Evolutionary conservation across 2,797 vertebrate species (phyloP).

Genomic region (Glossophaga mutica): DNA sequence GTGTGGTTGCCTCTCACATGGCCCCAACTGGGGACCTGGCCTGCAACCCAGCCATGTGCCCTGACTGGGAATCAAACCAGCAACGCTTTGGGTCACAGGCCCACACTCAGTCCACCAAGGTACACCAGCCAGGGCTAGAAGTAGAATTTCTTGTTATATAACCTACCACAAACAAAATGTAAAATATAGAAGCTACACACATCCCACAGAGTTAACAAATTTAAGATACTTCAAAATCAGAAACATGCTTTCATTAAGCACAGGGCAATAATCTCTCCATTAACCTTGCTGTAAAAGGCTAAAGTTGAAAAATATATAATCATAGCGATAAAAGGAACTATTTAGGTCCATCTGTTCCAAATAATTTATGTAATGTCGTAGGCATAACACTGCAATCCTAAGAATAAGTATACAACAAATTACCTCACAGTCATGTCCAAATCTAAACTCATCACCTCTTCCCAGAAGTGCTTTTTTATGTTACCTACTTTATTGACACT

Average conservation of each 20-base stretch:
- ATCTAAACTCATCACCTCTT: not conserved
- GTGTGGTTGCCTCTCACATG: no score
- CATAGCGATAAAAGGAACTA: not conserved
- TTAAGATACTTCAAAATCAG: not conserved
- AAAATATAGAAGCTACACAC: not conserved
- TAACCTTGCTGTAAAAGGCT: not conserved
- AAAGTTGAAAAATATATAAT: not conserved
- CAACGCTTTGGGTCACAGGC: no score
- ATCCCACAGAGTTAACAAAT: not conserved
- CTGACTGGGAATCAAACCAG: no score
- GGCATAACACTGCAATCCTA: not conserved
- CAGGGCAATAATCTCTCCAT: not conserved
- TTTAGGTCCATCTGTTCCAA: not conserved
- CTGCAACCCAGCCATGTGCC: no score
- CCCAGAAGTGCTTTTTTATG: not conserved
- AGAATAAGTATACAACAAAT: not conserved
- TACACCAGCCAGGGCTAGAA: no score
- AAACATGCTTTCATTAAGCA: not conserved
- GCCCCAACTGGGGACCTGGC: no score
- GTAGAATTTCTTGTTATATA: not conserved
- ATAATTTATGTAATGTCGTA: not conserved
- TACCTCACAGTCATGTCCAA: not conserved
- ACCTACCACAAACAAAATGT: not conserved
- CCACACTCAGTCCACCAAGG: no score
- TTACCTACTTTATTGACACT: not conserved